Base-by-base conservation (phyloP, 2,113 vertebrate species). In the Athene cunicularia region DNA sequence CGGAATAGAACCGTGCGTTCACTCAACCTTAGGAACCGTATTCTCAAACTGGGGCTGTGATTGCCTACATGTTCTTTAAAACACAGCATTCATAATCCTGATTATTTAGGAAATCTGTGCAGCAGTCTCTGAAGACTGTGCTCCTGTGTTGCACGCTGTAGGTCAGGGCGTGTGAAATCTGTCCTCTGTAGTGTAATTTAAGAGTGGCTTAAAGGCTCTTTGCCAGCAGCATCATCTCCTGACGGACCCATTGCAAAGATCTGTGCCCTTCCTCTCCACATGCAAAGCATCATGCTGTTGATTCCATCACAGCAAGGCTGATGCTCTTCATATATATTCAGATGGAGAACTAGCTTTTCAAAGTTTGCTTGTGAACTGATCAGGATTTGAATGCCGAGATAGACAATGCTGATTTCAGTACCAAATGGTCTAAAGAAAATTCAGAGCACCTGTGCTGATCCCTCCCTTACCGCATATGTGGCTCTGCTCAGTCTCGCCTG, bases 151-250 rank as follows among this genome's bases (percentile, higher is more conserved):
- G 68, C 45, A 84, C 0, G 12, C 43, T 56, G 58, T 27, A 80
- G 74, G 66, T 83, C 60, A 81, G 60, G 47, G 56, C 30, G 27
- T 17, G 53, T 22, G 91, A 91, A 92, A 86, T 72, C 76, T 86
- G 82, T 67, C 80, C 83, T 89, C 60, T 72, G 39, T 8, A 32
- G 52, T 16, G 52, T 63, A 80, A 91, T 80, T 94, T 76, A 82
- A 37, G 70, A 84, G 74, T 76, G 77, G 62, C 49, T 95, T 53
- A 85, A 66, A 89, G 83, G 75, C 80, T 88, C 26, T 55, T 62
- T 87, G 77, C 84, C 92, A 94, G 86, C 60, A 79, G 73, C 84
- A 87, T 35, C 49, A 15, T 49, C 81, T 63, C 70, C 87, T 35
- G 50, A 74, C 39, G 56, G 21, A 47, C 23, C 14, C 74, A 7